Evolutionary conservation across 2,888 invertebrate genomes (phyloP), one percentile per base, ranked within the genome.

Genomic region (Leptopilina syphax): DNA sequence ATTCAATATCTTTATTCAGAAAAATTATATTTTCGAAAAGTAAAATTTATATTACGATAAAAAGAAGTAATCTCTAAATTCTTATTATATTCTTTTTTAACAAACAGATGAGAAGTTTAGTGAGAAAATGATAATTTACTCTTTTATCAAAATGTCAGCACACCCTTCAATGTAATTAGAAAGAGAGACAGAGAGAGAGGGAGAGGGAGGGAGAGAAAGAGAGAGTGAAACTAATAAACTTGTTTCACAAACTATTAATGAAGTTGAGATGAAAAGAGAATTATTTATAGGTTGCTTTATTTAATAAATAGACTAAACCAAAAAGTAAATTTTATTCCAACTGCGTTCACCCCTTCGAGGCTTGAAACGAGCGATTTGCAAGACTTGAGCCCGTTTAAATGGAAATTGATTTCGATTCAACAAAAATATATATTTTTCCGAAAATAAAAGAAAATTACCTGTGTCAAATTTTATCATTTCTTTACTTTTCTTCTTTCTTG

Each of bases 171-270:
- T 50, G 12, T 50, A 10, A 50, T 50, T 50, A 50, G 50, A 18
- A 18, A 18, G 24, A 9, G 60, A 8, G 24, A 9, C 18, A 24
- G 63, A 18, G 24, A 24, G n/a, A 24, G 18, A 18, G 18, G 12
- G 47, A 54, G 13, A 0, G 18, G 9, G 63, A 8, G 24, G 9
- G n/a, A 24, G 18, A 18, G 8, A 24, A 12, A 54, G 13, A 27
- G 27, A 13, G 13, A 54, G 70, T 9, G 24, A 54, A 54, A 27
- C 34, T 54, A 10, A 54, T 70, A 13, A 27, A 54, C 6, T 54
- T 13, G 13, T 70, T 54, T 70, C 9, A 73, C 54, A 9, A 73
- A 57, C 24, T 73, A 34, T 73, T 73, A 13, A 57, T 54, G 54
- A 54, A 3, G 54, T 27, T 3, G 12, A 27, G 54, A 34, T 54